Base-by-base conservation (phyloP, 1,140 invertebrate genomes). In the Dendroctonus ponderosae region DNA sequence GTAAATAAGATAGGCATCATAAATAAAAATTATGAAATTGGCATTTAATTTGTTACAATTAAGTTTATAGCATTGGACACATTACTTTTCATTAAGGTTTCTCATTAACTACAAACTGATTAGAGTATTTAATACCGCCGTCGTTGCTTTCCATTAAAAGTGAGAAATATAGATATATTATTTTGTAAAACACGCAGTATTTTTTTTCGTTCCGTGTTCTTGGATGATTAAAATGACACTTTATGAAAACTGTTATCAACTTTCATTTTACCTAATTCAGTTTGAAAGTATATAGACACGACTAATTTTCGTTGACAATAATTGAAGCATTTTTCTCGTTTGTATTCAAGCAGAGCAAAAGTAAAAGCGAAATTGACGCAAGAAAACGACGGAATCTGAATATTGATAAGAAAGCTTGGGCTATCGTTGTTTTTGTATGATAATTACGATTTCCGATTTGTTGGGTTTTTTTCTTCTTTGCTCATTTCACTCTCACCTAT, bases 281-380 rank as follows among this genome's bases (percentile, higher is more conserved):
- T 41, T 56, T 41, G 53, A 56, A 56, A 56, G 53, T 56, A 11
- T 40, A 26, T 26, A 26, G 26, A 26, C 26, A 26, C 26, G 26
- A 26, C 41, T 39, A 56, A 56, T 11, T 15, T 15, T 11, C 7
- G 14, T 12, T 15, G 49, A 15, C 7, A 11, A 51, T 15, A 51
- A 51, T 51, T 51, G 4, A 8, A 56, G 41, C 8, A 37, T 56
- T 40, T n/a, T 56, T n/a, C 53, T 56, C 53, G n/a, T 52, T 52
- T 52, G n/a, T n/a, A 52, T 52, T 41, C 37, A 6, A 56, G n/a
- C n/a, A n/a, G n/a, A 41, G 26, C 53, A 56, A 56, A 56, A 56
- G 53, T 56, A 56, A 56, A 56, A 56, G 53, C 15, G 53, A 56
- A 37, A 56, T 56, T 56, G 53, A 56, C 38, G 9, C 8, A 56